These are phyloP conservation scores for Theretra japonica DNA, from an alignment of 2,888 invertebrate species.

Conservation along the genomic window DNA sequence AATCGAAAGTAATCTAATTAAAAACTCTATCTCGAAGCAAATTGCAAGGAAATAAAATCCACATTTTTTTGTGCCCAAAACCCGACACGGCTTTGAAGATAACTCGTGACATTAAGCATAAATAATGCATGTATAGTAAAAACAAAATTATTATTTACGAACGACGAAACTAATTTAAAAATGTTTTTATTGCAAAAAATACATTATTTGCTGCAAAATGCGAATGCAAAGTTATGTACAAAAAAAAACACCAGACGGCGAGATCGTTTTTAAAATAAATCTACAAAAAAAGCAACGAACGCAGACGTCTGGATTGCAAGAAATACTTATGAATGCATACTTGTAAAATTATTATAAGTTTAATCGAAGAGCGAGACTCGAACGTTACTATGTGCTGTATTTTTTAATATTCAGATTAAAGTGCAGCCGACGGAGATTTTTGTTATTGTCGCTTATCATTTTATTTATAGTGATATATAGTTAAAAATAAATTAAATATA, in stretches of 20 bases:
- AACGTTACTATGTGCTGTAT: slow-evolving; percentile 11
- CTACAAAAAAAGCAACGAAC: slow-evolving; percentile 22
- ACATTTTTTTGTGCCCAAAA: neutral
- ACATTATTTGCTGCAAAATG: slow-evolving; percentile 25
- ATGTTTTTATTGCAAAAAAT: slow-evolving; percentile 24
- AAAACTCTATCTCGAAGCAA: neutral
- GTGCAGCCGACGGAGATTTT: neutral
- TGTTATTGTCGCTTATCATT: neutral
- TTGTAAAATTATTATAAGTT: slow-evolving; percentile 23
- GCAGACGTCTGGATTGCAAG: slow-evolving; percentile 20
- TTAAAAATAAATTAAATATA: neutral
- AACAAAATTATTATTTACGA: slow-evolving; percentile 26
- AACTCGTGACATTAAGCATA: slow-evolving; percentile 22
- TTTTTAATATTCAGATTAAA: neutral
- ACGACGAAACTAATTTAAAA: slow-evolving; percentile 24
- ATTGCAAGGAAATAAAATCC: neutral
- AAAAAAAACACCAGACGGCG: slow-evolving; percentile 23
- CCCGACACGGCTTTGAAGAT: neutral
- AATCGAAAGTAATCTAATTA: neutral
- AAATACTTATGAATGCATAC: slow-evolving; percentile 26
- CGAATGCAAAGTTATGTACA: slow-evolving; percentile 11
- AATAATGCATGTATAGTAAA: slow-evolving; percentile 12
- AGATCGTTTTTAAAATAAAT: slow-evolving; percentile 21
- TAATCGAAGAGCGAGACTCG: slow-evolving; percentile 19
- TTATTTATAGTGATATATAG: neutral